These are phyloP conservation scores for Cetonia aurata DNA, from an alignment of 2,888 invertebrate species.

Conservation along the genomic window DNA sequence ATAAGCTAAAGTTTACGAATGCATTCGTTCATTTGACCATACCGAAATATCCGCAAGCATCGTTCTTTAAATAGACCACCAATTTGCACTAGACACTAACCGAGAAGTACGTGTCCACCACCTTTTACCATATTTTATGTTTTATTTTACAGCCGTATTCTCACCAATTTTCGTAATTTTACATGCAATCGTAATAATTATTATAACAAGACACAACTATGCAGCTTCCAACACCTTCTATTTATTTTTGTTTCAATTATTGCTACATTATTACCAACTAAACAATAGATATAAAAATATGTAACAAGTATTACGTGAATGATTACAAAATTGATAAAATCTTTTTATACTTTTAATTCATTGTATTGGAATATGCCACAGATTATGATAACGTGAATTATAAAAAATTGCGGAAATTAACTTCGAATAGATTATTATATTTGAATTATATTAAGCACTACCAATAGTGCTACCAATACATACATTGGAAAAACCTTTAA, in stretches of 20 bases:
- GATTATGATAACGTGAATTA: no score
- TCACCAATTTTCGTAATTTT: conserved; percentile 3
- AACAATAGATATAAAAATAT: conserved; percentile 3
- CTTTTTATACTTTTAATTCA: no score
- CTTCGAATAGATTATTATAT: no score
- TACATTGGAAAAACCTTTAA: background rate
- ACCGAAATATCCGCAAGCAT: no score
- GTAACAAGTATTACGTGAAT: background rate
- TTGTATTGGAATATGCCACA: no score
- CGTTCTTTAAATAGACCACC: no score
- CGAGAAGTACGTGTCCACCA: conserved; percentile 46
- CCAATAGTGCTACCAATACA: no score
- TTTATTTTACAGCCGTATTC: conserved; percentile 16
- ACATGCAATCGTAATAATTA: conserved; percentile 7
- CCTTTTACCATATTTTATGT: conserved; percentile 17
- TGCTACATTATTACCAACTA: conserved; percentile 18
- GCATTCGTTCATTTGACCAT: no score
- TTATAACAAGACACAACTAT: conserved; percentile 6
- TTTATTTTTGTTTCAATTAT: conserved; percentile 24
- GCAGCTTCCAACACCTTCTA: background rate
- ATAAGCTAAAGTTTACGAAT: no score
- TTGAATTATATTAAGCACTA: no score
- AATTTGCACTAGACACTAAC: conserved; percentile 35
- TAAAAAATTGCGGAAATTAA: no score
- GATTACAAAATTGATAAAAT: conserved; percentile 9